Evolutionary conservation across 2,888 invertebrate genomes (phyloP).

Genomic region (Cryptocephalus moraei): DNA sequence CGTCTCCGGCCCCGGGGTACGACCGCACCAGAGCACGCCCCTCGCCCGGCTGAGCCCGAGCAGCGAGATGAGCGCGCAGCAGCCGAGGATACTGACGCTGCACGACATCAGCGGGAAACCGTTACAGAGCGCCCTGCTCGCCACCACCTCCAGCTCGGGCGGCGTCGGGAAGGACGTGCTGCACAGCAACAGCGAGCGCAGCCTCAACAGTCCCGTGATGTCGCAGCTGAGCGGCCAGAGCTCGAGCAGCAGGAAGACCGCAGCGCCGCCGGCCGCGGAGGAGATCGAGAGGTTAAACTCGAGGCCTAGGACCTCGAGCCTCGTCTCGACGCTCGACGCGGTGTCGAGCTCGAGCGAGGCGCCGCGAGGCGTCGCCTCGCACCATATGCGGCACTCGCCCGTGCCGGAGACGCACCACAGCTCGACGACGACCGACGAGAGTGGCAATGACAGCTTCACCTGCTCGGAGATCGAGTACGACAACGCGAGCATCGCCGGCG

Average conservation of each 20-base stretch:
- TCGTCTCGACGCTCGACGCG: constrained; percentile 86
- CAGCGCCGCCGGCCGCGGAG: constrained; percentile 72
- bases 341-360: constrained; percentile 86
- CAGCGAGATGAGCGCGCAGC: constrained; percentile 83
- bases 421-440: constrained; percentile 82
- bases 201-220: constrained; percentile 87
- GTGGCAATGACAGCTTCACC: constrained; percentile 93
- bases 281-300: constrained; percentile 87
- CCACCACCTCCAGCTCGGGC: constrained; percentile 81
- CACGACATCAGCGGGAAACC: constrained; percentile 92
- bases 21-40: constrained; percentile 83
- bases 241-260: constrained; percentile 60
- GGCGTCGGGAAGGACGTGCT: constrained; percentile 74
- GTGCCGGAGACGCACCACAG: constrained; percentile 61
- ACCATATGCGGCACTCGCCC: constrained; percentile 51
- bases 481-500: constrained; percentile 74
- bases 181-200: constrained; percentile 84
- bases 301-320: constrained; percentile 77
- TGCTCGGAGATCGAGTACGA: constrained; percentile 97
- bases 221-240: constrained; percentile 83
- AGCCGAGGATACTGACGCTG: constrained; percentile 83
- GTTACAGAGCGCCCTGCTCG: constrained; percentile 76
- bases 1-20: constrained; percentile 39
- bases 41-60: constrained; percentile 84
- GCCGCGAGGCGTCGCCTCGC: constrained; percentile 56